Evolutionary conservation across 2,113 vertebrate species (phyloP), one percentile per base, ranked within the genome.

Genomic region (Salvelinus fontinalis): DNA sequence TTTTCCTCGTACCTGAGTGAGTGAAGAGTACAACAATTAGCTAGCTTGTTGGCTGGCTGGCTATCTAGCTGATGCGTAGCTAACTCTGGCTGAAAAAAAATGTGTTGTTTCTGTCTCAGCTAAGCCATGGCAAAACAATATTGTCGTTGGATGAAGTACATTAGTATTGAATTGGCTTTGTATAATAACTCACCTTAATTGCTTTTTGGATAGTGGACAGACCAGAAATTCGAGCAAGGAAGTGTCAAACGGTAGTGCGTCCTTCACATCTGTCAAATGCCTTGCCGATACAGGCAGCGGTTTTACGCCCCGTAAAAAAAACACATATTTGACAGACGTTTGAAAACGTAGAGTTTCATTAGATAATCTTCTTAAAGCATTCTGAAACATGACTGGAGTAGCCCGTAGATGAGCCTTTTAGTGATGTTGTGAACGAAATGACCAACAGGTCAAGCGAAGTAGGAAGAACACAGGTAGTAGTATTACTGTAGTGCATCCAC

Each of bases 191-290:
- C 75, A 97, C 97, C 96, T 93, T 39, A 99, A 92, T 0, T 94
- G 87, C 75, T 95, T 96, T 92, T 95, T 97, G 69, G 97, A 98
- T 2, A 99, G 94, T 5, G 97, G 97, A 78, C 97, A 99, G 1
- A 96, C 96, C 26, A 99, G 91, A 71, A 96, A 84, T 4, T 92
- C 78, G 29, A 98, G 92, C 74, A 98, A 84, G 1, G 89, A 92
- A 0, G 84, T 78, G 67, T 97, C 95, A 51, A 93, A 93, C 0
- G 67, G 83, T 31, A 68, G 60, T 77, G 1, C 65, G 1, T 75
- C 88, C 18, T 89, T 76, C 70, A 11, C 81, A 16, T 80, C 85
- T 0, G 79, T 67, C 0, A 81, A 70, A 14, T 71, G 75, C 51
- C 92, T 67, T 39, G 9, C 44, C 2, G 78, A 16, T 44, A 31